phyloP scores from a whole-genome alignment of 2,113 vertebrate species.

The Pteronura brasiliensis region DNA sequence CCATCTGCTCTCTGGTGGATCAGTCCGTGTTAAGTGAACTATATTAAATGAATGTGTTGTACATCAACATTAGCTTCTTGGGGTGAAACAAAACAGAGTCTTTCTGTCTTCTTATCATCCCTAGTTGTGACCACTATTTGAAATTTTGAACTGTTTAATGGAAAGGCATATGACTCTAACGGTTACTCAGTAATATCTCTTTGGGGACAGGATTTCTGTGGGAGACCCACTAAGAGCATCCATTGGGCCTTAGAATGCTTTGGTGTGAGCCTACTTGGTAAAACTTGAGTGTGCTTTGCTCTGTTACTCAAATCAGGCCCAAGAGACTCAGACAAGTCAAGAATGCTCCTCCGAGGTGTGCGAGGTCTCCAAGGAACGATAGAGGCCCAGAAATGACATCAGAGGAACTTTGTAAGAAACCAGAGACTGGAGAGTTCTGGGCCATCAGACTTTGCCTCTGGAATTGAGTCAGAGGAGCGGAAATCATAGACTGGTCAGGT shows the following conservation, averaged over 20 bases:
- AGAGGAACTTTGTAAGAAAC: background rate
- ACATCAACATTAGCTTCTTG: background rate
- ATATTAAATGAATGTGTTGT: background rate
- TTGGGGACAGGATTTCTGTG: background rate
- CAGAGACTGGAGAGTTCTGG: background rate
- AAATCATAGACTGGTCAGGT: too few relatives aligned
- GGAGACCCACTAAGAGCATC: background rate
- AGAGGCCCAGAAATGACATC: background rate
- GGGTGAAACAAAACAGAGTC: background rate
- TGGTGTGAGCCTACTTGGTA: background rate
- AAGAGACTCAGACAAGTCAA: background rate
- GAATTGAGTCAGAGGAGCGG: background rate
- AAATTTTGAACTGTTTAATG: background rate
- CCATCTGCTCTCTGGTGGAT: background rate
- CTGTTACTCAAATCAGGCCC: background rate
- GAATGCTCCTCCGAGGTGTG: background rate
- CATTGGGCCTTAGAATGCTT: background rate
- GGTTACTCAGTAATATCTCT: background rate
- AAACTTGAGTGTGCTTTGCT: background rate
- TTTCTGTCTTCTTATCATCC: background rate
- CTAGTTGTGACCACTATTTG: background rate
- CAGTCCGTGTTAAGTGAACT: background rate
- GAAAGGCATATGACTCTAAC: background rate
- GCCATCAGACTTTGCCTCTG: background rate
- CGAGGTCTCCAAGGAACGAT: background rate